Percentiles rank a stretch among this genome's conserved stretches.
These are phyloP conservation scores for Halictus rubicundus DNA, from an alignment of 1,140 invertebrate genomes.

Conservation along the genomic window DNA sequence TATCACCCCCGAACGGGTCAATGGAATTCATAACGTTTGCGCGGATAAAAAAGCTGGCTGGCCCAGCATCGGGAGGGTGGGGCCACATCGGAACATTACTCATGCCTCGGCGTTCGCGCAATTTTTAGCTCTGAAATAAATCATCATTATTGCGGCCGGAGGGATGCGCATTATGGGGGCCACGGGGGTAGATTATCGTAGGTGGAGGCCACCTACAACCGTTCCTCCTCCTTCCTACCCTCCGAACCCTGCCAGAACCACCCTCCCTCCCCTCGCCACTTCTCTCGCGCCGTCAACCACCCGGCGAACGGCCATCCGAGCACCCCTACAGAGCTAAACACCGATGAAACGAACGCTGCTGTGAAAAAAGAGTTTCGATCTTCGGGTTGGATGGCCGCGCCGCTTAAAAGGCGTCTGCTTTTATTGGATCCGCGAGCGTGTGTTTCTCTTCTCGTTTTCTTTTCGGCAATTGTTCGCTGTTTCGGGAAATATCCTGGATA, in stretches of 20 bases:
- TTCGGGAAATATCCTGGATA: too few relatives aligned
- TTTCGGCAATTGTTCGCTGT: too few relatives aligned
- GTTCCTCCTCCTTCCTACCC: neutral
- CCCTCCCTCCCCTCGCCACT: neutral
- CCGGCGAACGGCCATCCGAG: neutral
- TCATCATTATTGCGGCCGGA: constrained; percentile 79
- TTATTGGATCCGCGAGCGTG: too few relatives aligned
- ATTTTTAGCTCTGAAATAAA: constrained; percentile 80
- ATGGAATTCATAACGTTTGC: constrained; percentile 78
- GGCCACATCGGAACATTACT: constrained; percentile 77
- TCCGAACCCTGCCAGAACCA: too few relatives aligned
- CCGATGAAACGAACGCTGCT: constrained; percentile 32
- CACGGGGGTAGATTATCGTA: constrained; percentile 76
- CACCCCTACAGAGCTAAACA: constrained; percentile 44
- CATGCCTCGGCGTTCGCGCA: constrained; percentile 75
- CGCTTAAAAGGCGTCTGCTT: neutral
- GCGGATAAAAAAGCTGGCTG: constrained; percentile 70
- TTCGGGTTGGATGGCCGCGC: neutral
- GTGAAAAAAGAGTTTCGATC: neutral
- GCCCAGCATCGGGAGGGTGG: constrained; percentile 64
- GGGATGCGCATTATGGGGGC: constrained; percentile 76
- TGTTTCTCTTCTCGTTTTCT: too few relatives aligned
- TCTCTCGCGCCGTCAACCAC: neutral
- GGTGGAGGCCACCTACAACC: constrained; percentile 57
- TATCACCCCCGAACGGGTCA: constrained; percentile 68